Evolutionary conservation across 35 echinoderm and acorn worm species (phyloP), one percentile per base, ranked within the genome.

Genomic region (Anneissia japonica): DNA sequence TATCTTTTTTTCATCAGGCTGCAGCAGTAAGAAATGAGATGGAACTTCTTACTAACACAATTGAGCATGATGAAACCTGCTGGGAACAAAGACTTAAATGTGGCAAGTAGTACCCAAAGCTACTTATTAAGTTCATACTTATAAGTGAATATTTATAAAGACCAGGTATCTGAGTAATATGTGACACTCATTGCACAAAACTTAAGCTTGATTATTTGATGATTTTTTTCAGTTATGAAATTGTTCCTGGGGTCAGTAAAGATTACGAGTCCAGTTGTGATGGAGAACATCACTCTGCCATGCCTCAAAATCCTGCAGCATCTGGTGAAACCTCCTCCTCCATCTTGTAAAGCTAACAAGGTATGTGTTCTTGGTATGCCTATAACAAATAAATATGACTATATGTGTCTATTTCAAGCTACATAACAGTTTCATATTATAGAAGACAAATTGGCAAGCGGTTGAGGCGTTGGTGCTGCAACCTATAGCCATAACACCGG

Each of bases 291-390:
- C 38, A 99, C 96, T 19, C 81, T 99, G 30, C 96, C 96, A 77
- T 99, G 96, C 74, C 87, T 99, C 46, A 91, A 88, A 46, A 93
- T 99, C 40, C 73, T 99, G 35, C 91, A 99, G 39, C 96, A 94
- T 78, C 85, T 99, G 0, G 92, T 99, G 31, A 99, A 97, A 81
- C 96, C 96, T 55, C 77, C 89, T 3, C 40, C 83, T 40, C 96
- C 96, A n/a, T 84, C 92, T 76, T 94, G 96, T 84, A 99, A 99
- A 84, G 94, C 94, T 34, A 89, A 99, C 81, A 99, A 99, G 96
- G 96, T 97, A 38, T 46, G 84, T 17, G 30, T 14, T 32, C 4
- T 31, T 17, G 31, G 30, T 34, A 35, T 11, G n/a, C 35, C 34
- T 76, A 77, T 14, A 32, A 39, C 64, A 72, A 32, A 35, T 28